Evolutionary conservation across 2,113 vertebrate genomes (phyloP), one percentile per base, ranked within the genome.

Genomic region (Rhea pennata): DNA sequence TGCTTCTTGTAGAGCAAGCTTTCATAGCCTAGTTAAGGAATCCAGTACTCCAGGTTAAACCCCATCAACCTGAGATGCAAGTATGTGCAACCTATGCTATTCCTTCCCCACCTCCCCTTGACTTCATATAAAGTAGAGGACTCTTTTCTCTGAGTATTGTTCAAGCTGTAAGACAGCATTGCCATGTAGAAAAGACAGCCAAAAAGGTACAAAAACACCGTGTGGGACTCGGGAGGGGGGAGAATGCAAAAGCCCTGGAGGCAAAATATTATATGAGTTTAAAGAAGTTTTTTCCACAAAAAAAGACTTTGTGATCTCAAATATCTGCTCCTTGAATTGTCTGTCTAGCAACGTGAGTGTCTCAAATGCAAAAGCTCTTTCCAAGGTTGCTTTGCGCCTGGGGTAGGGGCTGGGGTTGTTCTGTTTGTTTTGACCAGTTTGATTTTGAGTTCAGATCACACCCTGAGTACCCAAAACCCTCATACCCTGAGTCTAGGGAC

Each of bases 31-130:
- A 15, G 70, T n/a, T 59, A 10, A 26, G 79, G 62, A 50, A 59
- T 50, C 8, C 71, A 36, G 50, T 5, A 1, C 42, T 61, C 6
- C 4, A 8, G n/a, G 46, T 62, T 20, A 15, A 59, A 76, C 29
- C 80, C 42, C 3, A 0, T 54, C 64, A 50, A 1, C 11, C 19
- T 4, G 56, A 29, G 67, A 29, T 33, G 31, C 42, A 15, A 50
- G 24, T 39, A 21, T 10, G 7, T 70, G 46, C 64, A 65, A 0
- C 26, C 15, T 5, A 0, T 3, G 33, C 6, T 10, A 15, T 51
- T 84, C 69, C 78, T 26, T 15, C 23, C 40, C 31, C 27, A 9
- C 6, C 3, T 36, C 15, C 42, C 48, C 8, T 0, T 6, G 2
- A 9, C 39, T 65, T 22, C 1, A 2, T 3, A 7, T 80, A 51